A percentile compares a stretch with the other conserved stretches of the same genome.
phyloP scores from a whole-genome alignment of 2,113 vertebrate species.

The Grammomys surdaster region DNA sequence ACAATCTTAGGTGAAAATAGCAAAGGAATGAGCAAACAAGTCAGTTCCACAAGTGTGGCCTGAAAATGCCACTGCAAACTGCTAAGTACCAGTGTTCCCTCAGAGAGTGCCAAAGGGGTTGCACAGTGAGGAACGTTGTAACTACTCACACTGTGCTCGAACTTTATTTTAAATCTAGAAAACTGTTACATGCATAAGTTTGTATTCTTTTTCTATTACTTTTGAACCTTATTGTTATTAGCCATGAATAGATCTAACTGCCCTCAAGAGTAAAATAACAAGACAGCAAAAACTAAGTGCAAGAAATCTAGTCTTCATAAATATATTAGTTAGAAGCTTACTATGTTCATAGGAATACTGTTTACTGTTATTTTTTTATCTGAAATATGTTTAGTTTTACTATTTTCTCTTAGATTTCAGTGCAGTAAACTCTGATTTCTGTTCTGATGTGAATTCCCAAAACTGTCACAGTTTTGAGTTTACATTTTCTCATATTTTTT shows the following conservation, averaged over 20 bases:
- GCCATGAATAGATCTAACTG: constrained; percentile 7
- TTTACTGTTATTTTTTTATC: constrained; percentile 2
- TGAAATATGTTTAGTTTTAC: background rate
- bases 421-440: constrained; percentile 11
- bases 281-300: constrained; percentile 35
- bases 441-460: constrained; percentile 6
- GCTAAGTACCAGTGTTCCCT: background rate
- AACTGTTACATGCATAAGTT: background rate
- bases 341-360: constrained; percentile 10
- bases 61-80: background rate
- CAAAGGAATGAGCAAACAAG: background rate
- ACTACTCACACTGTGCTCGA: constrained; percentile 2
- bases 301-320: background rate
- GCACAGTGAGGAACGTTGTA: background rate
- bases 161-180: constrained; percentile 20
- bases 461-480: background rate
- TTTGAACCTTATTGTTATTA: constrained; percentile 25
- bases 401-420: constrained; percentile 28
- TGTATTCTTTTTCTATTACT: background rate
- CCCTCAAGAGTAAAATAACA: background rate
- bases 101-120: background rate
- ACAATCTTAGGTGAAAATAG: constrained; percentile 15
- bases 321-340: background rate
- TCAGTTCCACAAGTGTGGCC: background rate
- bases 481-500: background rate